Conservation (phyloP, 2,888 invertebrate species). For the Synergus japonicus region DNA sequence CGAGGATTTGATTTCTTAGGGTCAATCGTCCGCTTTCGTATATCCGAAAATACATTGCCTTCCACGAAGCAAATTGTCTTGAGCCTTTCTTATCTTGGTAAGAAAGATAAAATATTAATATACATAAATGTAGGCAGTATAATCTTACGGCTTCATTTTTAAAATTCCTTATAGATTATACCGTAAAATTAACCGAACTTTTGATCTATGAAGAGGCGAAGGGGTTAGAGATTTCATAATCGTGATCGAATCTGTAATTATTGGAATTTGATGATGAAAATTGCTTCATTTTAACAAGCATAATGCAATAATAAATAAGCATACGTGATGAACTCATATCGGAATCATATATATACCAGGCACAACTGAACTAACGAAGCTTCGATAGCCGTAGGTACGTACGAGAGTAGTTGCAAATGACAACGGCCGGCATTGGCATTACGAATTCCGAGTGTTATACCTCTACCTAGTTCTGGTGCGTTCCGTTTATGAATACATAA, state of each 20-base stretch:
- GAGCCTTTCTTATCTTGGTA: neutral
- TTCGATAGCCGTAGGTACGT: slow-evolving; percentile 10
- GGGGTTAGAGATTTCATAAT: neutral
- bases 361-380: slow-evolving; percentile 35
- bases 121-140: no score
- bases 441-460: neutral
- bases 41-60: neutral
- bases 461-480: slow-evolving; percentile 1
- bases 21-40: neutral
- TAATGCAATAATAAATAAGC: slow-evolving; percentile 6
- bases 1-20: neutral
- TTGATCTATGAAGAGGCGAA: no score
- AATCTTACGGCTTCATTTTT: no score
- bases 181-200: no score
- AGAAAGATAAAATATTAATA: no score
- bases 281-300: neutral
- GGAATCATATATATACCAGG: slow-evolving; percentile 15
- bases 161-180: no score
- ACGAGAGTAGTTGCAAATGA: slow-evolving; percentile 12
- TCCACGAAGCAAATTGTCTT: neutral
- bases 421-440: slow-evolving; percentile 10
- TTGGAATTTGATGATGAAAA: neutral
- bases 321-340: neutral
- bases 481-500: slow-evolving; percentile 40
- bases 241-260: neutral